These are phyloP conservation scores for Eudasyphora cyanicolor DNA, from an alignment of 2,888 invertebrate species.

Conservation along the genomic window DNA sequence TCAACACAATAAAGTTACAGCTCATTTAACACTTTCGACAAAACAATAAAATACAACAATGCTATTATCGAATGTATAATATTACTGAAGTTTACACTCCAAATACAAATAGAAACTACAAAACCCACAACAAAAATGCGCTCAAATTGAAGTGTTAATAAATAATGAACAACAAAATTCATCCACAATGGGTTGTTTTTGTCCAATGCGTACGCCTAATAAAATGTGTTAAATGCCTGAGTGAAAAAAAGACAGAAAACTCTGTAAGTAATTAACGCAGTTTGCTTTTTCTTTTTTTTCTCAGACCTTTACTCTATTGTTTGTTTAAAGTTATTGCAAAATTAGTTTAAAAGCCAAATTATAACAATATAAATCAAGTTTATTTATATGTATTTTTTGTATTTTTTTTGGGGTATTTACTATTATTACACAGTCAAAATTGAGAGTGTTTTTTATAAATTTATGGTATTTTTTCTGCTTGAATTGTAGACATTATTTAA, in stretches of 20 bases:
- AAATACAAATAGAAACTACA: background rate
- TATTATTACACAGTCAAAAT: no score
- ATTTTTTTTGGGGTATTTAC: background rate
- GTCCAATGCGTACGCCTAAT: background rate
- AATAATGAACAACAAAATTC: background rate
- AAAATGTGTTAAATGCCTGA: slow-evolving; percentile 5
- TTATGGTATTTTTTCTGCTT: background rate
- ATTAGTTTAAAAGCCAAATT: background rate
- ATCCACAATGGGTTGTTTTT: background rate
- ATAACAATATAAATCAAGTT: background rate
- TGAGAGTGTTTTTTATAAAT: background rate
- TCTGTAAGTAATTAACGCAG: background rate
- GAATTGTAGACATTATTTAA: slow-evolving; percentile 1
- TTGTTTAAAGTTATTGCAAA: slow-evolving; percentile 2
- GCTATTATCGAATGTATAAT: no score
- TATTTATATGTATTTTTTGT: background rate
- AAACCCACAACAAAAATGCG: background rate
- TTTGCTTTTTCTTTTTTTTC: background rate
- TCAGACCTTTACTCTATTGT: background rate
- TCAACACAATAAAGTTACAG: background rate
- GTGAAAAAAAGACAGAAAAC: no score
- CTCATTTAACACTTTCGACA: background rate
- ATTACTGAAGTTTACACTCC: background rate
- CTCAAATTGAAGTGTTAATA: background rate
- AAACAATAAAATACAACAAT: background rate